Conservation (phyloP, 2,113 vertebrate species). For the Pterophyllum scalare region DNA sequence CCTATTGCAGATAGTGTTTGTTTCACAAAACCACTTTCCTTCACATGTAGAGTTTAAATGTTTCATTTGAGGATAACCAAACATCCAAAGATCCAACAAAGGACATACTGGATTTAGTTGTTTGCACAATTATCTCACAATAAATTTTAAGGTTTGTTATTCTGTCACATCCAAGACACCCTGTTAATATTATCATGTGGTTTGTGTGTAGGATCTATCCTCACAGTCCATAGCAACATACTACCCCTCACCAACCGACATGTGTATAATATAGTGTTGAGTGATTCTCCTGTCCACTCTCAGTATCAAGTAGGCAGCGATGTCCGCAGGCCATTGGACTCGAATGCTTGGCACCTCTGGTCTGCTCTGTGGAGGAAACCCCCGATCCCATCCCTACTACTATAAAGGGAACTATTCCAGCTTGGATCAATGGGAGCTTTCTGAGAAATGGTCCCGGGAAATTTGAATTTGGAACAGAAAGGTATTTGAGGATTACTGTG, state of each 20-base stretch:
- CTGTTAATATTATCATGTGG: background rate
- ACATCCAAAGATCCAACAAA: background rate
- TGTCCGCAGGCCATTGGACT: conserved; percentile 74
- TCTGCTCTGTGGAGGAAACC: conserved; percentile 84
- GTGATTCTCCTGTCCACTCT: background rate
- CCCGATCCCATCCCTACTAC: conserved; percentile 78
- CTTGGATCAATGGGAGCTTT: conserved; percentile 89
- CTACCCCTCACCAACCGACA: background rate
- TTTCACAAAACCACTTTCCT: background rate
- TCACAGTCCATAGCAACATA: background rate
- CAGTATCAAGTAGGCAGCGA: conserved; percentile 65
- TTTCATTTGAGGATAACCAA: background rate
- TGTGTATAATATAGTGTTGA: background rate
- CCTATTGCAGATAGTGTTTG: background rate
- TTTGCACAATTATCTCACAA: background rate
- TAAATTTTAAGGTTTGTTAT: background rate
- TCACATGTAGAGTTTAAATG: background rate
- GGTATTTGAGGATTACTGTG: conserved; percentile 66
- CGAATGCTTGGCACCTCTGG: conserved; percentile 80
- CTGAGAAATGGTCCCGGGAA: conserved; percentile 92
- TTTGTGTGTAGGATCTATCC: background rate
- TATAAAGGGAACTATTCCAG: conserved; percentile 84
- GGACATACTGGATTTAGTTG: background rate
- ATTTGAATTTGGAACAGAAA: conserved; percentile 91
- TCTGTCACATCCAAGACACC: background rate